Conservation (phyloP, 1,140 invertebrate genomes). For the Dinoponera quadriceps region DNA sequence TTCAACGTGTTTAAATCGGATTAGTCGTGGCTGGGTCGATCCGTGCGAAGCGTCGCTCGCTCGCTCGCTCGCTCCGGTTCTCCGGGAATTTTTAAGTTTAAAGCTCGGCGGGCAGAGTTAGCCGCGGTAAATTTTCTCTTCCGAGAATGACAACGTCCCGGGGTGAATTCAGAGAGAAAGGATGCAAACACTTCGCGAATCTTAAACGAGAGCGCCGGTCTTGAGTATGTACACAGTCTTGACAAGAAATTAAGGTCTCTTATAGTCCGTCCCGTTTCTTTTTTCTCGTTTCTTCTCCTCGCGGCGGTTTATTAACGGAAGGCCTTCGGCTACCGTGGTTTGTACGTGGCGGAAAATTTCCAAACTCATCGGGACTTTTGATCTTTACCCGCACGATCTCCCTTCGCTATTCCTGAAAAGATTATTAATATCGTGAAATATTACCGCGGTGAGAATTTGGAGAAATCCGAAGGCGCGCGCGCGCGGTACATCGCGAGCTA, state of each 20-base stretch:
- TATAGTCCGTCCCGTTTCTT: too few species aligned
- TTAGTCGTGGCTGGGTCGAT: neutral
- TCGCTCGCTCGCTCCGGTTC: neutral
- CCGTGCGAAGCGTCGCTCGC: neutral
- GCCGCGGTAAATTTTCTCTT: neutral
- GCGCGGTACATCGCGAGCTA: neutral
- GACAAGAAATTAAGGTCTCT: constrained; percentile 2
- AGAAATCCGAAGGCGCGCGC: neutral
- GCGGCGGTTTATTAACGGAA: neutral
- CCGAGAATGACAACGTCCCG: neutral
- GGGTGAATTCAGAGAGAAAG: too few species aligned
- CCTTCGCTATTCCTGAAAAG: neutral
- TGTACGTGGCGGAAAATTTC: neutral
- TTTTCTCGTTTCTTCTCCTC: neutral
- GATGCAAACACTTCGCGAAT: constrained; percentile 24
- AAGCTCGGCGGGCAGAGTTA: constrained; percentile 10
- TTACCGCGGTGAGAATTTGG: neutral
- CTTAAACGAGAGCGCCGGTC: constrained; percentile 29
- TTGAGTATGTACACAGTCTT: neutral
- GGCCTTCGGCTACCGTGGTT: neutral
- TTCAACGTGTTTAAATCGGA: constrained; percentile 25
- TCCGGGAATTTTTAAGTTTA: constrained; percentile 13
- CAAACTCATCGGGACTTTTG: constrained; percentile 7
- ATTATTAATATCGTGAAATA: constrained; percentile 6
- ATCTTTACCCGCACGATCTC: neutral